Percentiles rank a stretch among this genome's conserved stretches.
phyloP scores from a whole-genome alignment of 2,113 vertebrate species.

The Genyomyrus donnyi region DNA sequence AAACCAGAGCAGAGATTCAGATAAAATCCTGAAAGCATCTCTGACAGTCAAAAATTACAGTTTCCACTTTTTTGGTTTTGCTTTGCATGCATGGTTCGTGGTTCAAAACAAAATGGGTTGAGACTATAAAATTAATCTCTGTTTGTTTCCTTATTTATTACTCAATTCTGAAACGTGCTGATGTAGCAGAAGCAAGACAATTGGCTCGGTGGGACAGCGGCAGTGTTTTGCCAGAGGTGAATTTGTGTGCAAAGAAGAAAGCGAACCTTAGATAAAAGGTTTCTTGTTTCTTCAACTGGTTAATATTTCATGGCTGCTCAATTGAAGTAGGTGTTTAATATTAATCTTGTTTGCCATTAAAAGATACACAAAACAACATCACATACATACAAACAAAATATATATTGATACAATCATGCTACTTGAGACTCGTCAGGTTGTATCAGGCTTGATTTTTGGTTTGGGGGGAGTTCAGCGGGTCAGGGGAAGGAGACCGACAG shows the following conservation, averaged over 20 bases:
- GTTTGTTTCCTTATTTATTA: conserved; percentile 24
- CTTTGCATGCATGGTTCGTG: not conserved
- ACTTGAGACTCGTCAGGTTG: not conserved
- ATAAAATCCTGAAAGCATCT: not conserved
- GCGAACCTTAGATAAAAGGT: conserved; percentile 48
- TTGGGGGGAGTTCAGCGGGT: conserved; percentile 47
- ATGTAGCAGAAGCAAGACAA: conserved; percentile 31
- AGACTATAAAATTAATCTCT: conserved; percentile 25
- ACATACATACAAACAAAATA: not conserved
- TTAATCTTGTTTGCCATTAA: conserved; percentile 55
- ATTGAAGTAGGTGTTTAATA: conserved; percentile 64
- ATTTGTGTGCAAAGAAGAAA: conserved; percentile 29
- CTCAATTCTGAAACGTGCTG: conserved; percentile 39
- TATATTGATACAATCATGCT: not conserved
- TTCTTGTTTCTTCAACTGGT: conserved; percentile 54
- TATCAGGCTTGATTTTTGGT: conserved; percentile 4
- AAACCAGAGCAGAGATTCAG: not conserved
- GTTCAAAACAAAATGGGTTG: not conserved
- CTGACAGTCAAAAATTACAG: not conserved
- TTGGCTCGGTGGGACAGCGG: conserved; percentile 31
- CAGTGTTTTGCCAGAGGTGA: conserved; percentile 40
- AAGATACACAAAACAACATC: conserved; percentile 16
- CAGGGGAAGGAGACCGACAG: conserved; percentile 31
- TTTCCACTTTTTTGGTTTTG: not conserved
- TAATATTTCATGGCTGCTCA: conserved; percentile 63